Conservation (phyloP, 2,797 vertebrate species). For the Pelodytes ibericus region DNA sequence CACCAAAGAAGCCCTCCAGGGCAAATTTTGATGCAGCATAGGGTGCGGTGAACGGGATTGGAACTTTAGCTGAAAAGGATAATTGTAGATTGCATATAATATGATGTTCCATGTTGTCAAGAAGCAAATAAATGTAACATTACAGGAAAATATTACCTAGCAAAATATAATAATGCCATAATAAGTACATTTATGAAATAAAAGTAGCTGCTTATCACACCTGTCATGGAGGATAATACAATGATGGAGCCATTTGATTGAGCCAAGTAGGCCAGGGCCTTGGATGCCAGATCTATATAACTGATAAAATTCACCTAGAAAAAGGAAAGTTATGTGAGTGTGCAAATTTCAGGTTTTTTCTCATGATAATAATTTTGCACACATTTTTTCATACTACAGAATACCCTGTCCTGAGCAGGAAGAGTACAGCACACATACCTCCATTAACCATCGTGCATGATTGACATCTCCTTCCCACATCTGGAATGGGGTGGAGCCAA, state of each 20-base stretch:
- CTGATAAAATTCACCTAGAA: slow-evolving; percentile 88
- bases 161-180: no score
- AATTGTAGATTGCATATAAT: not conserved
- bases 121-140: no score
- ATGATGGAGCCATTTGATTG: slow-evolving; percentile 79
- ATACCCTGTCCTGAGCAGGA: no score
- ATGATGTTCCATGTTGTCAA: no score
- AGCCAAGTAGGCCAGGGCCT: slow-evolving; percentile 77
- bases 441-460: slow-evolving; percentile 77
- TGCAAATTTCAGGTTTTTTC: no score
- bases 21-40: slow-evolving; percentile 84
- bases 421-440: slow-evolving; percentile 69
- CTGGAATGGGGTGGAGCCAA: slow-evolving; percentile 72
- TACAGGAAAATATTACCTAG: no score
- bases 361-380: no score
- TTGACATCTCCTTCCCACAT: slow-evolving; percentile 78
- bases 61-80: slow-evolving; percentile 73
- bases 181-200: no score
- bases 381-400: no score
- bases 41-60: slow-evolving; percentile 74
- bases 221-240: slow-evolving; percentile 82
- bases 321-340: not conserved
- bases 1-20: slow-evolving; percentile 83
- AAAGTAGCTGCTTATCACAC: slow-evolving; percentile 63
- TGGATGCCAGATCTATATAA: slow-evolving; percentile 79